phyloP scores from a whole-genome alignment of 2,797 vertebrate genomes.

The Urophycis tenuis region DNA sequence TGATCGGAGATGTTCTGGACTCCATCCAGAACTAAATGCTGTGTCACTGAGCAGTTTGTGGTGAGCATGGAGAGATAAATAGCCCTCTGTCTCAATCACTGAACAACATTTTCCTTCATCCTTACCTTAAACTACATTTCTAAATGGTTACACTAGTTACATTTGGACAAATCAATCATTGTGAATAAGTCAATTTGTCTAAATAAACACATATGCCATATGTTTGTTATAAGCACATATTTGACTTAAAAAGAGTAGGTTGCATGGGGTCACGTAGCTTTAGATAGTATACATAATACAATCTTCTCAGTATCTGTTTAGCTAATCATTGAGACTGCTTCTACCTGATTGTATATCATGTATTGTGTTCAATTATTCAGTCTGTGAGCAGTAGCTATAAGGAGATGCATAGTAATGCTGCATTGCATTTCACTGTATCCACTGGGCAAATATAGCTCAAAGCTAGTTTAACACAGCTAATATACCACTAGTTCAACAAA shows the following conservation, averaged over 20 bases:
- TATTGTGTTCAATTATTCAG: not conserved
- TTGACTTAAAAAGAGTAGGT: not conserved
- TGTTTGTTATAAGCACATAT: too few relatives aligned
- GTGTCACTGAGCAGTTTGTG: constrained; percentile 54
- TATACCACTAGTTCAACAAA: constrained; percentile 35
- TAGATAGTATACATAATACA: not conserved
- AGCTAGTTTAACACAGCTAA: constrained; percentile 29
- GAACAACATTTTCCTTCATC: constrained; percentile 6
- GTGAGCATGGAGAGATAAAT: constrained; percentile 11
- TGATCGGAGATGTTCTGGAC: constrained; percentile 42
- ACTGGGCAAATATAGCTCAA: constrained; percentile 15
- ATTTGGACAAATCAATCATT: not conserved
- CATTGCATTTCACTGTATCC: constrained; percentile 43
- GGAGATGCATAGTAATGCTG: constrained; percentile 23
- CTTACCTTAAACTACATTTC: not conserved
- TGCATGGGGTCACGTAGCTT: not conserved
- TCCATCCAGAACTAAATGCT: constrained; percentile 64
- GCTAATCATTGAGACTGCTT: not conserved
- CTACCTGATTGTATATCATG: not conserved
- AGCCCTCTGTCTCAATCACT: constrained; percentile 13
- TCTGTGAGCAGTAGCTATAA: not conserved
- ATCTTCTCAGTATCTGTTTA: not conserved
- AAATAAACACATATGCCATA: not conserved
- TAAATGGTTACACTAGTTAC: not conserved
- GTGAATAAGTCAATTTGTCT: not conserved